phyloP scores from a whole-genome alignment of 2,797 vertebrate genomes.

The Bothrops alternatus region DNA sequence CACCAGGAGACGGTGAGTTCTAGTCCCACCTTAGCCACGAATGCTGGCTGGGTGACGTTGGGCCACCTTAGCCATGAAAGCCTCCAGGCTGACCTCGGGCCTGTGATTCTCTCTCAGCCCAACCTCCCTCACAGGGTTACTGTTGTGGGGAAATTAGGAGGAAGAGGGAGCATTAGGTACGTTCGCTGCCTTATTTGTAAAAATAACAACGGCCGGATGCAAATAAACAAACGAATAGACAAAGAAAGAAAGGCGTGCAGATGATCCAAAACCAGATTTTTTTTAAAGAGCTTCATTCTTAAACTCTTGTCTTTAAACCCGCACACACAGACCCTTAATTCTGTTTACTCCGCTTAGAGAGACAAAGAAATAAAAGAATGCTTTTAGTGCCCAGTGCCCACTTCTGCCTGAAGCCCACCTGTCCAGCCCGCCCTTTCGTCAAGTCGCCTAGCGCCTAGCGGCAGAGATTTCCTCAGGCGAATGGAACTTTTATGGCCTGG shows the following conservation, averaged over 20 bases:
- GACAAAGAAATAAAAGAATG: no score
- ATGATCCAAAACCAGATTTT: neutral
- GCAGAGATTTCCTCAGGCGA: neutral
- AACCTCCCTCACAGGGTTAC: no score
- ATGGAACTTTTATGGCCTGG: neutral
- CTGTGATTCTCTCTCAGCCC: no score
- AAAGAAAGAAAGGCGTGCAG: neutral
- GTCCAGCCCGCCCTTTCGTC: neutral
- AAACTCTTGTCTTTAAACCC: neutral
- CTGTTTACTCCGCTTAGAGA: neutral
- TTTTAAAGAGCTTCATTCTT: neutral
- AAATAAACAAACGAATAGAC: neutral
- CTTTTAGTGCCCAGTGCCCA: no score
- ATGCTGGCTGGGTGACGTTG: no score
- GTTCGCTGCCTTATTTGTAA: neutral
- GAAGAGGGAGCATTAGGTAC: no score
- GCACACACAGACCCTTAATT: neutral
- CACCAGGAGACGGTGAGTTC: no score
- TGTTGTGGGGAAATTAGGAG: no score
- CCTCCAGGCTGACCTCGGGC: no score
- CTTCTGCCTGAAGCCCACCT: neutral
- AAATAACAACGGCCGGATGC: neutral
- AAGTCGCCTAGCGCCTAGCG: no score
- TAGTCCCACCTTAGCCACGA: no score
- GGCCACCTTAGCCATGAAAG: no score